Evolutionary conservation across 2,797 vertebrate genomes (phyloP).

Genomic region (Selene dorsalis): DNA sequence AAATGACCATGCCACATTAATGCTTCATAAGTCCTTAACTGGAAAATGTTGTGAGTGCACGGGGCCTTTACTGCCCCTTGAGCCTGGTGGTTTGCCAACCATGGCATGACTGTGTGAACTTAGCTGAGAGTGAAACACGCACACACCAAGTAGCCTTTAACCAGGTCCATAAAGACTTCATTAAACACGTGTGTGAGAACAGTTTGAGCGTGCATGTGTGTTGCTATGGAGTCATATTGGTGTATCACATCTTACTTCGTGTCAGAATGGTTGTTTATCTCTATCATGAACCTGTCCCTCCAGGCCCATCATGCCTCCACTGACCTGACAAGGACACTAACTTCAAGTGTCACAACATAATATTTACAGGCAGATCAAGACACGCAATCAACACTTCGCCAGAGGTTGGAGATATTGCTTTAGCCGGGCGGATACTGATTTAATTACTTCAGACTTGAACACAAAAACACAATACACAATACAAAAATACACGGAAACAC

Average conservation of each 20-base stretch:
- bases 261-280: conserved; percentile 61
- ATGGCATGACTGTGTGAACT: conserved; percentile 58
- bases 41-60: conserved; percentile 67
- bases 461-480: too few relatives aligned
- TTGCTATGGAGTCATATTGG: conserved; percentile 12
- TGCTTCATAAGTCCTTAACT: conserved; percentile 76
- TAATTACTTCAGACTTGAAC: neutral
- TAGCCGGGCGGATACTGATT: neutral
- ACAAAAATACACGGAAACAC: neutral
- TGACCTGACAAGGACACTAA: conserved; percentile 57
- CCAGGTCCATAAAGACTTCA: conserved; percentile 59
- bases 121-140: conserved; percentile 48
- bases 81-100: conserved; percentile 61
- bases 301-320: conserved; percentile 39
- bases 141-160: conserved; percentile 52
- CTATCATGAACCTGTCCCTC: conserved; percentile 43
- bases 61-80: conserved; percentile 43
- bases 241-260: conserved; percentile 42
- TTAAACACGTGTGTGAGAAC: conserved; percentile 32
- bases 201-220: neutral
- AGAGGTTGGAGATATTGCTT: conserved; percentile 27
- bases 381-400: conserved; percentile 32
- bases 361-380: conserved; percentile 37
- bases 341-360: conserved; percentile 51
- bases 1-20: conserved; percentile 65